Evolutionary conservation across 92 coral and sea anemone species (phyloP).

Genomic region (Blastomussa wellsi): DNA sequence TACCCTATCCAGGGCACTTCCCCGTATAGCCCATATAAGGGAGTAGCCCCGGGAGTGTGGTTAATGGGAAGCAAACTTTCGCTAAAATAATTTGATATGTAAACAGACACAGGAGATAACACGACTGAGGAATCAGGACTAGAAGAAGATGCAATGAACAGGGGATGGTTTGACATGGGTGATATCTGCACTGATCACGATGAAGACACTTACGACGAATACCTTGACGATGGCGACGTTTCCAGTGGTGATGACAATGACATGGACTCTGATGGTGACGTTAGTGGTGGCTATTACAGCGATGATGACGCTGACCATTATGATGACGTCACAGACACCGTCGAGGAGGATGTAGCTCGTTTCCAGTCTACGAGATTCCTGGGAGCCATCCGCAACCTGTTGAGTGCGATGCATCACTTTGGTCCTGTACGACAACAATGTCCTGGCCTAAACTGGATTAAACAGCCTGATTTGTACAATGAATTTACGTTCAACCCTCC

Average conservation of each 20-base stretch:
- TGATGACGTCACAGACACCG: slow-evolving; percentile 4
- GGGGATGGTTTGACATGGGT: not conserved
- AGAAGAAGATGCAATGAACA: not conserved
- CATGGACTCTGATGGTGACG: not conserved
- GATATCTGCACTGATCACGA: not conserved
- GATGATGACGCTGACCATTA: slow-evolving; percentile 4
- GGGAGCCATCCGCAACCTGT: not conserved
- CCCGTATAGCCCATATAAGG: no score
- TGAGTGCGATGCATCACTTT: not conserved
- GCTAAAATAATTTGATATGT: not conserved
- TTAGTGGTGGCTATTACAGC: not conserved
- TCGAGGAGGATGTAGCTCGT: slow-evolving; percentile 4
- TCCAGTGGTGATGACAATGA: not conserved
- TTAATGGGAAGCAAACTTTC: no score
- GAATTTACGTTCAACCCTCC: slow-evolving; percentile 8
- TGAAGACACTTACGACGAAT: not conserved
- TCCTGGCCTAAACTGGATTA: slow-evolving; percentile 8
- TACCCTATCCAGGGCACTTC: no score
- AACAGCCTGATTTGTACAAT: slow-evolving; percentile 35
- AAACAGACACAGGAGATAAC: not conserved
- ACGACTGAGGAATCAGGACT: slow-evolving; percentile 5
- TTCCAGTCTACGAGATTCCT: not conserved
- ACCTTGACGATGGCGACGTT: not conserved
- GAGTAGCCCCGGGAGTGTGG: no score
- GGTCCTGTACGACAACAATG: not conserved